These are phyloP conservation scores for Stenchaetothrips biformis DNA, from an alignment of 2,888 invertebrate species.

Conservation along the genomic window DNA sequence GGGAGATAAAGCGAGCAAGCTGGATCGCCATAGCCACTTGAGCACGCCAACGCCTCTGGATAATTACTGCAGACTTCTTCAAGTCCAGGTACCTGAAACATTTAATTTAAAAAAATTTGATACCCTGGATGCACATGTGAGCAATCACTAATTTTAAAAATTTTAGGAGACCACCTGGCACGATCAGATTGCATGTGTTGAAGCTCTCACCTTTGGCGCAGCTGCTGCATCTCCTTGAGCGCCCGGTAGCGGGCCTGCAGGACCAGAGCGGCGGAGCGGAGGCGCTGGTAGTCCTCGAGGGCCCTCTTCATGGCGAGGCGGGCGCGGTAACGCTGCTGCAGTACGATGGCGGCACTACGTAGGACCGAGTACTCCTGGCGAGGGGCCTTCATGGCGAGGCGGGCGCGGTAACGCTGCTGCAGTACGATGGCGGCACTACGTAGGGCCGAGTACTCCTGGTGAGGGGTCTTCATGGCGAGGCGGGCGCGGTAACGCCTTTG, in stretches of 20 bases:
- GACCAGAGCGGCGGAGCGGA: slow-evolving; percentile 44
- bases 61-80: slow-evolving; percentile 38
- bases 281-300: slow-evolving; percentile 42
- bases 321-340: slow-evolving; percentile 50
- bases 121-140: neutral
- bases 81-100: slow-evolving; percentile 39
- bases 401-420: slow-evolving; percentile 43
- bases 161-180: neutral
- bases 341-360: slow-evolving; percentile 40
- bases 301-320: slow-evolving; percentile 41
- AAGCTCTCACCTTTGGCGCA: neutral
- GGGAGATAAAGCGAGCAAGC: slow-evolving; percentile 39
- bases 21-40: slow-evolving; percentile 44
- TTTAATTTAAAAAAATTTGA: slow-evolving; percentile 31
- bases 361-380: slow-evolving; percentile 45
- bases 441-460: slow-evolving; percentile 40
- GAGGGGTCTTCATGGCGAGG: neutral
- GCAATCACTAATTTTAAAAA: neutral
- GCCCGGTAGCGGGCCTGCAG: slow-evolving; percentile 46
- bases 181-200: too few species aligned
- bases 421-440: slow-evolving; percentile 41
- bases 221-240: neutral
- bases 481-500: neutral
- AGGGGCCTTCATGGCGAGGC: slow-evolving; percentile 44
- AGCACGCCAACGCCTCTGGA: slow-evolving; percentile 49